Base-by-base conservation (phyloP, 2,888 invertebrate genomes). In the Netelia melanura region DNA sequence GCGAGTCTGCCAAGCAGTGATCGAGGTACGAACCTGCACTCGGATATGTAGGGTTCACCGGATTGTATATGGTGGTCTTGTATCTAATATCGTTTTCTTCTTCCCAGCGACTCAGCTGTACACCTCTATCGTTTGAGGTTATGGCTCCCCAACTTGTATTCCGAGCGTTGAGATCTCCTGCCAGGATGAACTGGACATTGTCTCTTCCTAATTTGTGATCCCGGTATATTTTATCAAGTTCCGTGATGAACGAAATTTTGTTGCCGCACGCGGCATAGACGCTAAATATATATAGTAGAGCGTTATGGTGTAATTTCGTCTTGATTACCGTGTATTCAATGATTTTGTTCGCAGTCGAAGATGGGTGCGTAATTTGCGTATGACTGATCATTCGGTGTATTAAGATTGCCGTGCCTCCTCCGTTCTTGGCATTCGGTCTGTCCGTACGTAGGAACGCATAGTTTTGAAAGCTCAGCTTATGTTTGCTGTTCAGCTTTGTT, bases 81-180 rank as follows among this genome's bases (percentile, higher is more conserved):
- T 30, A 5, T 5, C 30, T 30, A 5, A 30, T 30, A 30, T 5
- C 2, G 5, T 84, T 84, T 48, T 1, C 30, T 52, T 14, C 43
- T 5, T 44, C 30, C 86, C 86, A 86, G 0, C 61, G 38, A 5
- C 43, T 17, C 1, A 86, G 10, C 3, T 17, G 6, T 1, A 9
- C 58, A 11, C 84, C 86, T 44, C 72, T 75, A 9, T 56, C 30
- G 30, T 70, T 80, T 0, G 10, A 56, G 0, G 1, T 0, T 1
- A n/a, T 0, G 64, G 79, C 71, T 1, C 67, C 62, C 84, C 86
- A 86, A 0, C 5, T 0, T 3, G 48, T 56, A 17, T 78, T 81
- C 25, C 74, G 52, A 0, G 82, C 61, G 9, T 88, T 88, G 1
- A 87, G 17, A 17, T 88, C 88, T 0, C 88, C 85, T 0, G 87